Conservation (phyloP, 2,797 vertebrate genomes). For the Propithecus perrieri region DNA sequence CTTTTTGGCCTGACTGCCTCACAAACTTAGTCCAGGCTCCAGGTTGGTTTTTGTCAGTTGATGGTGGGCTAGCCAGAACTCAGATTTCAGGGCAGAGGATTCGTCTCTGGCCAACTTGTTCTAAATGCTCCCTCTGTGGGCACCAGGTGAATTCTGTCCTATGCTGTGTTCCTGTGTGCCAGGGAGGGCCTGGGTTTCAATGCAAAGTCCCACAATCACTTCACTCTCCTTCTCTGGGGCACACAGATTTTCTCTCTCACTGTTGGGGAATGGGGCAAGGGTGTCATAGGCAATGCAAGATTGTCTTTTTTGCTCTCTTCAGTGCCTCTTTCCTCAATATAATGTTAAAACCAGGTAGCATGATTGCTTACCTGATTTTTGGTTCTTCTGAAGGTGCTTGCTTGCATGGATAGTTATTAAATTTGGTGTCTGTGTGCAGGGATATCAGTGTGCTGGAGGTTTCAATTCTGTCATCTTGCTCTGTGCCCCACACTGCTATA, state of each 20-base stretch:
- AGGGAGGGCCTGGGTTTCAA: not conserved
- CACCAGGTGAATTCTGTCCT: not conserved
- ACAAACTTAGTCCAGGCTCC: not conserved
- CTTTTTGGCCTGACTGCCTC: not conserved
- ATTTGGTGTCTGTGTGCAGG: not conserved
- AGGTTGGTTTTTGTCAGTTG: not conserved
- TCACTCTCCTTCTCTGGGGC: not conserved
- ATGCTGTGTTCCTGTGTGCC: not conserved
- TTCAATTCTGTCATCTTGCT: not conserved
- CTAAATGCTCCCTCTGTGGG: not conserved
- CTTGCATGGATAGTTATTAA: not conserved
- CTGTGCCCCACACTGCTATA: not conserved
- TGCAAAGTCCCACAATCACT: not conserved
- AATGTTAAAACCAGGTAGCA: not conserved
- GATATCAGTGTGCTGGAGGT: not conserved
- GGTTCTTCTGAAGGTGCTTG: not conserved
- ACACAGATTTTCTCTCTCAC: not conserved
- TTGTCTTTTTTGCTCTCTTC: too few species aligned
- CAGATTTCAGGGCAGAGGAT: not conserved
- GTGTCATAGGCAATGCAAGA: too few species aligned
- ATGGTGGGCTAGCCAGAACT: not conserved
- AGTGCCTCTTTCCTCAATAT: not conserved
- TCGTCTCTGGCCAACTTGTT: not conserved
- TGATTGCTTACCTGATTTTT: not conserved
- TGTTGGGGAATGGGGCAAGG: not conserved